Conservation (phyloP, 2,113 vertebrate genomes). For the Mastomys natalensis region DNA sequence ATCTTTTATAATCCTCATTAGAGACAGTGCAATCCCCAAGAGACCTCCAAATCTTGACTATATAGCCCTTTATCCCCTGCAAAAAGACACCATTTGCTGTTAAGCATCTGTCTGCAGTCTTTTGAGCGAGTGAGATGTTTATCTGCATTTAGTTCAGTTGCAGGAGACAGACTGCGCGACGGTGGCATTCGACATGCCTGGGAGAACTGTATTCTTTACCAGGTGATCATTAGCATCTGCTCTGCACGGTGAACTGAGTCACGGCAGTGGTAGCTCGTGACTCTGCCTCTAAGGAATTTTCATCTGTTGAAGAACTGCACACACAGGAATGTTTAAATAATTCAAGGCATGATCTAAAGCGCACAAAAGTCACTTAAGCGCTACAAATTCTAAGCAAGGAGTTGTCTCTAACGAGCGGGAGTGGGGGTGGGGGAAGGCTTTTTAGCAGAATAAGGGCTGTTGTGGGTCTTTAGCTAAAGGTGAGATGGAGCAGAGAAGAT, state of each 20-base stretch:
- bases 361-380: background rate
- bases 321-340: background rate
- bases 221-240: background rate
- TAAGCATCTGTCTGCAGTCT: background rate
- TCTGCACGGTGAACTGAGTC: background rate
- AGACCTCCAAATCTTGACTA: background rate
- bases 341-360: background rate
- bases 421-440: background rate
- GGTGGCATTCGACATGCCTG: background rate
- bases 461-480: background rate
- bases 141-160: background rate
- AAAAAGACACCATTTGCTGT: background rate
- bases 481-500: background rate
- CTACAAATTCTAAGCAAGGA: background rate
- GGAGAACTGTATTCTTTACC: background rate
- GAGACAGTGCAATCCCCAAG: background rate
- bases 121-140: background rate
- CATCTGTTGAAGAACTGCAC: background rate
- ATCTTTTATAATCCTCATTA: background rate
- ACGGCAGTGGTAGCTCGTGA: background rate
- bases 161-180: constrained; percentile 11
- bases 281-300: background rate
- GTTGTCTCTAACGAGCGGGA: background rate
- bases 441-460: background rate
- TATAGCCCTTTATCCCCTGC: background rate